Evolutionary conservation across 1,140 invertebrate genomes (phyloP), one percentile per base, ranked within the genome.

Genomic region (Rhyacophila brunnea): DNA sequence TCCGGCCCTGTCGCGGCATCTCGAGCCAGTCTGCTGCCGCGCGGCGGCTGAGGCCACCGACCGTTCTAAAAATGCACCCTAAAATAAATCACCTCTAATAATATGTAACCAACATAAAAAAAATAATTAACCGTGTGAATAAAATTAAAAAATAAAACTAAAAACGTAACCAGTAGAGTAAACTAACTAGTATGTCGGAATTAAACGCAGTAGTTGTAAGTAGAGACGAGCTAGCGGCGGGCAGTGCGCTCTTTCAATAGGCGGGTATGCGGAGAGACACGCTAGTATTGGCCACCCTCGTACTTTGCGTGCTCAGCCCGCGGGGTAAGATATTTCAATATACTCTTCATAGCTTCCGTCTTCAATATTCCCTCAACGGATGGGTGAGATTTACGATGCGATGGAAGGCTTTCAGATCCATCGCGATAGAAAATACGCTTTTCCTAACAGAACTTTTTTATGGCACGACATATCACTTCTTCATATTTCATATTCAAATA

Each of bases 11-110:
- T 18, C 46, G 28, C 45, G 4, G 35, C 49, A 28, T 32, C 34
- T 13, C 23, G 17, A 34, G 57, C 48, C 62, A 64, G 62, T 64
- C 62, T 64, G 62, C 62, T 60, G 62, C 62, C 62, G 62, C 62
- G 53, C 57, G 62, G 62, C 62, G 62, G 62, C 62, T 58, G 57
- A 64, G 62, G 62, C 62, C 62, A 64, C 62, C 58, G 62, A 64
- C 62, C 62, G 49, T 60, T 64, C 58, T 64, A 64, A 64, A 64
- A 57, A 64, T 64, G 62, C 62, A 64, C 62, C 34, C 47, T 64
- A 60, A 60, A 64, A 57, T 58, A 64, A 55, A 60, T 38, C 51
- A 56, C 51, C 47, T 49, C 57, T 52, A 60, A 56, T 64, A 64
- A 64, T 60, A 64, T 64, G 62, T 64, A 64, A 64, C 58, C 54